Conservation (phyloP, 2,888 invertebrate species). For the Cryptophagus acutangulus region DNA sequence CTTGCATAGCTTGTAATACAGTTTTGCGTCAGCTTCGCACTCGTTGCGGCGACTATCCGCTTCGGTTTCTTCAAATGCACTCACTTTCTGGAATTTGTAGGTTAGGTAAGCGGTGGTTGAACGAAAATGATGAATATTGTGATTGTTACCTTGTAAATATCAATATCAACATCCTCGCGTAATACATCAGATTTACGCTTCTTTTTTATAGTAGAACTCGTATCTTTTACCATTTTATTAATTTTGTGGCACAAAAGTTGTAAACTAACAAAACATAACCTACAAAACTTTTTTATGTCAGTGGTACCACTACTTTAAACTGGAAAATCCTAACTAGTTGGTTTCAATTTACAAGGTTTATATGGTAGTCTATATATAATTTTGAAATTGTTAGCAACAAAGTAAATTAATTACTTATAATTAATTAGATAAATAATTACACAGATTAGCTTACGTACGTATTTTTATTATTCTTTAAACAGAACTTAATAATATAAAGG, state of each 20-base stretch:
- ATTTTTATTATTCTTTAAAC: too few species aligned
- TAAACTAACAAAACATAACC: slow-evolving; percentile 7
- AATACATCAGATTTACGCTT: slow-evolving; percentile 52
- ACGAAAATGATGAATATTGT: neutral
- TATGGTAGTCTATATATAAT: too few species aligned
- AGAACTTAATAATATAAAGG: too few species aligned
- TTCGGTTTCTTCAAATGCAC: slow-evolving; percentile 70
- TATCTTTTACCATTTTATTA: slow-evolving; percentile 46
- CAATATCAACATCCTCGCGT: slow-evolving; percentile 49
- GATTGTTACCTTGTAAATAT: slow-evolving; percentile 56
- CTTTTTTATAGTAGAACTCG: slow-evolving; percentile 52
- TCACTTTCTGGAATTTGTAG: slow-evolving; percentile 54
- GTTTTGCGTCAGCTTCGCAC: slow-evolving; percentile 61
- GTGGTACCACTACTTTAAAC: too few species aligned
- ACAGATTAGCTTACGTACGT: too few species aligned
- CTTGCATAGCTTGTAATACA: slow-evolving; percentile 65
- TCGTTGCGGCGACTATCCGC: slow-evolving; percentile 61
- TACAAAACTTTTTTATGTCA: too few species aligned
- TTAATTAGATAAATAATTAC: too few species aligned
- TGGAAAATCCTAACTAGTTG: too few species aligned
- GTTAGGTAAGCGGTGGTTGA: slow-evolving; percentile 2
- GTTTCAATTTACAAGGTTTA: too few species aligned
- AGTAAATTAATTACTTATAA: too few species aligned
- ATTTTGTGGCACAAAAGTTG: neutral
- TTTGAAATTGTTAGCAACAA: too few species aligned